Evolutionary conservation across 2,888 invertebrate species (phyloP).

Genomic region (Miltochrista miniata): DNA sequence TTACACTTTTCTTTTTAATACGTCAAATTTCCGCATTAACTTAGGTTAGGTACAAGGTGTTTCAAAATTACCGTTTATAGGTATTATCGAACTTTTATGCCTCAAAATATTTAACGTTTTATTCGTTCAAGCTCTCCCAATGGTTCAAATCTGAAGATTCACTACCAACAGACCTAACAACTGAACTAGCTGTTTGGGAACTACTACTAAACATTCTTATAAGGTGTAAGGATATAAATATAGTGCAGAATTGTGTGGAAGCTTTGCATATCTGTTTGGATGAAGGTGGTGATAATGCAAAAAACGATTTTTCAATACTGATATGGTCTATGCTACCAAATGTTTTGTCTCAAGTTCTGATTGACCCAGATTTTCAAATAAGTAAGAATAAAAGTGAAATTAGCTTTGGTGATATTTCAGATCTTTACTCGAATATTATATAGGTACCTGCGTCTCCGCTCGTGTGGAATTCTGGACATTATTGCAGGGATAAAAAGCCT

Average conservation of each 20-base stretch:
- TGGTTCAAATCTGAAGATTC: slow-evolving; percentile 68
- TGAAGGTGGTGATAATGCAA: slow-evolving; percentile 50
- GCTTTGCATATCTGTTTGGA: slow-evolving; percentile 57
- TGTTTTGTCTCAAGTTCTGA: slow-evolving; percentile 60
- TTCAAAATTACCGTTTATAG: too few relatives aligned
- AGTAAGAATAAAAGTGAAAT: slow-evolving; percentile 41
- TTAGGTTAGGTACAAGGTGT: too few relatives aligned
- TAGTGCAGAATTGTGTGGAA: slow-evolving; percentile 59
- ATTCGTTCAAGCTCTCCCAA: slow-evolving; percentile 58
- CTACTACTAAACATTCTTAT: slow-evolving; percentile 62
- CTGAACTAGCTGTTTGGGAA: slow-evolving; percentile 63
- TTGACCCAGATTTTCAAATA: slow-evolving; percentile 55
- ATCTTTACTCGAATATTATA: neutral
- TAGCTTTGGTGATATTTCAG: neutral
- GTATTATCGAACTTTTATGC: too few relatives aligned
- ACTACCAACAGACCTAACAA: slow-evolving; percentile 61
- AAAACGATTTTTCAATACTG: slow-evolving; percentile 51
- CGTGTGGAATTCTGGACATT: too few relatives aligned
- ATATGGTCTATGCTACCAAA: slow-evolving; percentile 67
- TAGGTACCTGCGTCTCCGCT: too few relatives aligned
- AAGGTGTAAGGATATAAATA: slow-evolving; percentile 43
- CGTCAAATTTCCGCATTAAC: too few relatives aligned
- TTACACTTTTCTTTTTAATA: too few relatives aligned
- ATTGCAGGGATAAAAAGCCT: too few relatives aligned
- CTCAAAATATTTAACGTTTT: neutral